A percentile compares a stretch with the other conserved stretches of the same genome.
phyloP scores from a whole-genome alignment of 2,888 invertebrate genomes.

The Boloria selene region DNA sequence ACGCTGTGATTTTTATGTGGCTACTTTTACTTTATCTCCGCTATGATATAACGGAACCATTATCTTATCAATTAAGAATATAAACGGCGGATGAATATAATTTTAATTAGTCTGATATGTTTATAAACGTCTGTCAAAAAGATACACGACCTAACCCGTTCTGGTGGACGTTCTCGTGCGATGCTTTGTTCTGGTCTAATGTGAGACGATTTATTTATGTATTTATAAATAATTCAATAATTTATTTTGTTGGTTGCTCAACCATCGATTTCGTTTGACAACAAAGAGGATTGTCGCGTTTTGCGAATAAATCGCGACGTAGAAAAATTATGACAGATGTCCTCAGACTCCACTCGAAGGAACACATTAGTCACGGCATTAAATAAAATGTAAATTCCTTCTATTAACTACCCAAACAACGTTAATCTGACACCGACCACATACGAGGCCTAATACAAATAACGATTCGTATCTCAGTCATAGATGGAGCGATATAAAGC shows the following conservation, averaged over 20 bases:
- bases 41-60: slow-evolving; percentile 57
- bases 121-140: slow-evolving; percentile 46
- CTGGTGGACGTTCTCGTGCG: slow-evolving; percentile 54
- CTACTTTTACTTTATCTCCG: slow-evolving; percentile 57
- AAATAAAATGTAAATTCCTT: slow-evolving; percentile 69
- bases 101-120: slow-evolving; percentile 63
- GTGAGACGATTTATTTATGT: slow-evolving; percentile 52
- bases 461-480: slow-evolving; percentile 49
- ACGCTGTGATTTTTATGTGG: slow-evolving; percentile 66
- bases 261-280: slow-evolving; percentile 52
- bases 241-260: slow-evolving; percentile 57
- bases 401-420: slow-evolving; percentile 64
- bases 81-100: slow-evolving; percentile 59
- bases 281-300: slow-evolving; percentile 74
- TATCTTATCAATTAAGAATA: slow-evolving; percentile 57
- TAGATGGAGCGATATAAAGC: slow-evolving; percentile 32
- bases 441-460: slow-evolving; percentile 55
- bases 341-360: slow-evolving; percentile 54
- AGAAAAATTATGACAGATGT: slow-evolving; percentile 81
- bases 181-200: slow-evolving; percentile 53
- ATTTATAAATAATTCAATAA: slow-evolving; percentile 66
- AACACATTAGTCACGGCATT: slow-evolving; percentile 72
- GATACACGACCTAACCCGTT: slow-evolving; percentile 55
- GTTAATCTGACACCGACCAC: slow-evolving; percentile 55
- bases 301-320: slow-evolving; percentile 77